phyloP scores from a whole-genome alignment of 35 echinoderm and acorn worm species.

The Strongylocentrotus purpuratus region DNA sequence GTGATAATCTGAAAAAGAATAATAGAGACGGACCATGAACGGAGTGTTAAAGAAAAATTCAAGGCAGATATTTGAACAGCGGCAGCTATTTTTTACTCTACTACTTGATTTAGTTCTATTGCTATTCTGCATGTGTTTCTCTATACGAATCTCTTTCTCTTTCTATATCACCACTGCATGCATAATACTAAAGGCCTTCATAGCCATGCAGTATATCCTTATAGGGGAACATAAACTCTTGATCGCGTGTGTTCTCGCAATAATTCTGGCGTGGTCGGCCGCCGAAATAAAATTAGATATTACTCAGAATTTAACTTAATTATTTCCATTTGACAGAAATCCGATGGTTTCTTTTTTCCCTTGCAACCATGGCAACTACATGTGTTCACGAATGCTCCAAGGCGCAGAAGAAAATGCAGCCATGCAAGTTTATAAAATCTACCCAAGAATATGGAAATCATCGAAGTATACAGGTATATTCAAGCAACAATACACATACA shows the following conservation, averaged over 20 bases:
- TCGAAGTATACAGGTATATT: neutral
- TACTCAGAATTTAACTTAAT: constrained; percentile 49
- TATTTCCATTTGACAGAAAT: constrained; percentile 37
- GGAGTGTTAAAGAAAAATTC: too few species aligned
- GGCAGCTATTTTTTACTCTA: neutral
- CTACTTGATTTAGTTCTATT: neutral
- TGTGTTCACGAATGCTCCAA: constrained; percentile 24
- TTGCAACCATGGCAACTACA: constrained; percentile 15
- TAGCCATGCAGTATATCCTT: neutral
- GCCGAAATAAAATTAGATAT: constrained; percentile 53
- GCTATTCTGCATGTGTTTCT: neutral
- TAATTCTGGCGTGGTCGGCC: constrained; percentile 35
- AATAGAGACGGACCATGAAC: too few species aligned
- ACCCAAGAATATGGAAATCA: neutral
- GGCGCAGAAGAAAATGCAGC: neutral
- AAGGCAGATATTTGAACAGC: too few species aligned
- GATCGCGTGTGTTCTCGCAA: neutral
- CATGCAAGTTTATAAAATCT: neutral
- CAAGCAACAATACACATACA: neutral
- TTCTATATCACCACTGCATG: neutral
- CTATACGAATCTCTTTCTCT: neutral
- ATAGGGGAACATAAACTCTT: neutral
- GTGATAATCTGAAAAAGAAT: too few species aligned
- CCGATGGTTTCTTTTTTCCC: constrained; percentile 12
- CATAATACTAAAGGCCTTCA: neutral